A percentile compares a stretch with the other conserved stretches of the same genome.
These are phyloP conservation scores for Frieseomelitta varia DNA, from an alignment of 1,140 invertebrate genomes.

Conservation along the genomic window DNA sequence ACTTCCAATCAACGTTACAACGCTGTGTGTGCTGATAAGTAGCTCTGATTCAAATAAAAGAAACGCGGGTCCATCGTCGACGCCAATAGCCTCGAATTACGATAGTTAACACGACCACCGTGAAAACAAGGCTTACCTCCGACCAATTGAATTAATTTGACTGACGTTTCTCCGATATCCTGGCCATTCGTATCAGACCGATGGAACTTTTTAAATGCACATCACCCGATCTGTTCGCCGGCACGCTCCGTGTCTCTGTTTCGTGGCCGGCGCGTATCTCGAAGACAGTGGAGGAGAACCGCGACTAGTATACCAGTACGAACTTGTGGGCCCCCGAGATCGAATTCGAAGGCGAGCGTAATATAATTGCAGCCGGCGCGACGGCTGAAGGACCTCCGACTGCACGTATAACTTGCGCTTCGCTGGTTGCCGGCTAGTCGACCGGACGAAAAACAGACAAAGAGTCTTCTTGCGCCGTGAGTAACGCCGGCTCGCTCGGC, in stretches of 20 bases:
- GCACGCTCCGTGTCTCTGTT: neutral
- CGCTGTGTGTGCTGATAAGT: no score
- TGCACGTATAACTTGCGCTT: slow-evolving; percentile 62
- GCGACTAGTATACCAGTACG: neutral
- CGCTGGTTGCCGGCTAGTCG: slow-evolving; percentile 57
- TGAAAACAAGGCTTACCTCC: slow-evolving; percentile 17
- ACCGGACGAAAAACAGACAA: slow-evolving; percentile 69
- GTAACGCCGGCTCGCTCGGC: slow-evolving; percentile 62
- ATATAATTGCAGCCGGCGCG: slow-evolving; percentile 66
- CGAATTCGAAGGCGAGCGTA: slow-evolving; percentile 57
- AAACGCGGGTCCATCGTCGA: neutral
- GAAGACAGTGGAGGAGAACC: neutral
- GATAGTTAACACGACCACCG: neutral
- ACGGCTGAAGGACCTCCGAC: slow-evolving; percentile 66
- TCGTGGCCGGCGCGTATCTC: neutral
- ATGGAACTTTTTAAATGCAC: slow-evolving; percentile 20
- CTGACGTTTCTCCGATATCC: slow-evolving; percentile 30
- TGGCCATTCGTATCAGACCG: neutral
- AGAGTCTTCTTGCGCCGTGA: slow-evolving; percentile 65
- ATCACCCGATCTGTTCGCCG: slow-evolving; percentile 26
- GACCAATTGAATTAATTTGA: neutral
- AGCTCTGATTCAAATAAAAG: neutral
- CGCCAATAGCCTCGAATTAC: neutral
- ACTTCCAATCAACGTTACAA: neutral
- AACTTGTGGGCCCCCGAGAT: slow-evolving; percentile 21